Evolutionary conservation across 1,140 invertebrate species (phyloP), one percentile per base, ranked within the genome.

Genomic region (Lethocerus indicus): DNA sequence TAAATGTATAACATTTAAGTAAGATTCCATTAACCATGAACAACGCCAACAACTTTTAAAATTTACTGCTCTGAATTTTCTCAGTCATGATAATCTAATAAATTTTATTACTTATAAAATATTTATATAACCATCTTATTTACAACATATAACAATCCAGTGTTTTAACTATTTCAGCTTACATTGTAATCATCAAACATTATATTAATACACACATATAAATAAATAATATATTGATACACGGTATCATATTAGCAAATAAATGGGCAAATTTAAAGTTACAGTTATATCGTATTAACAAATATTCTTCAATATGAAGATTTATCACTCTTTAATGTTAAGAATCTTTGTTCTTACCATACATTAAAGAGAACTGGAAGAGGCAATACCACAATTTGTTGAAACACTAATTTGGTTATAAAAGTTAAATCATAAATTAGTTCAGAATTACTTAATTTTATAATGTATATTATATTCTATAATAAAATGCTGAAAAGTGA

Each of bases 271-370:
- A 24, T 49, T 51, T 39, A 49, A 49, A 52, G n/a, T 49, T 29
- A 51, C 50, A 40, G 47, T 49, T 44, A 47, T 49, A 48, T 48
- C 25, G 24, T 49, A 49, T 48, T 49, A 52, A 55, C 47, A 49
- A 49, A 45, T 44, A 49, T 43, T 55, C 54, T 55, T 55, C 54
- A 55, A 55, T 55, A 55, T 55, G 54, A 55, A 55, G 54, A 55
- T 40, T 23, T 52, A 47, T 49, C 32, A 36, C 47, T 50, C 43
- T 50, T 44, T 40, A 40, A 50, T 46, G n/a, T 26, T 37, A 46
- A 24, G 36, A 52, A 27, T 40, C 3, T 16, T 37, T 20, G 29
- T 37, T 48, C 47, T 49, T 46, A 44, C 26, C 23, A 27, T 25
- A 20, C 43, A 51, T 48, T 45, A 45, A 49, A 49, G 52, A 48